A percentile compares a stretch with the other conserved stretches of the same genome.
Conservation (phyloP, 1,140 invertebrate species). For the Episyrphus balteatus region DNA sequence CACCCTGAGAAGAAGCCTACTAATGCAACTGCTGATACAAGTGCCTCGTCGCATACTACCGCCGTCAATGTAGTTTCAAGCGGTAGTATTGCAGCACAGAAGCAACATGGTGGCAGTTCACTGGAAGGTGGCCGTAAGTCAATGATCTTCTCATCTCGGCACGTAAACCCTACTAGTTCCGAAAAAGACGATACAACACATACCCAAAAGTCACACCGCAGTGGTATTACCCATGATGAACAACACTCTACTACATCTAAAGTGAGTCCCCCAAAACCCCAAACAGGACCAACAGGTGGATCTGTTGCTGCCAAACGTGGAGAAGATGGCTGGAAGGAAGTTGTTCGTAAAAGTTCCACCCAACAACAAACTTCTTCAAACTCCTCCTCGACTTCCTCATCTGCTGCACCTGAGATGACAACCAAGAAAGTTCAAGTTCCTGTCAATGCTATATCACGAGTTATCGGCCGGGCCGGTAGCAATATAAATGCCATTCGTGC, state of each 20-base stretch:
- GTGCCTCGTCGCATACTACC: conserved; percentile 11
- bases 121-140: conserved; percentile 8
- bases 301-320: conserved; percentile 27
- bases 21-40: conserved; percentile 13
- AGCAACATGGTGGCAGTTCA: not conserved
- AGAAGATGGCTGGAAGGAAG: conserved; percentile 96
- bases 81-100: conserved; percentile 4
- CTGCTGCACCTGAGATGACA: conserved; percentile 23
- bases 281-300: not conserved
- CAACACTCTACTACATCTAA: conserved; percentile 1
- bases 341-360: conserved; percentile 66
- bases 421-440: conserved; percentile 84
- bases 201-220: not conserved
- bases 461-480: conserved; percentile 89
- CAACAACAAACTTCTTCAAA: conserved; percentile 23
- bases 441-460: conserved; percentile 84
- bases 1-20: conserved; percentile 11
- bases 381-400: not conserved
- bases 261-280: conserved; percentile 3
- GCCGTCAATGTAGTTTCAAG: conserved; percentile 13
- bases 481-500: conserved; percentile 95
- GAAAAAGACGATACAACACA: not conserved
- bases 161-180: not conserved
- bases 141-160: conserved; percentile 6
- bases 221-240: not conserved